Evolutionary conservation across 1,140 invertebrate genomes (phyloP).

Genomic region (Drosophila navojoa): DNA sequence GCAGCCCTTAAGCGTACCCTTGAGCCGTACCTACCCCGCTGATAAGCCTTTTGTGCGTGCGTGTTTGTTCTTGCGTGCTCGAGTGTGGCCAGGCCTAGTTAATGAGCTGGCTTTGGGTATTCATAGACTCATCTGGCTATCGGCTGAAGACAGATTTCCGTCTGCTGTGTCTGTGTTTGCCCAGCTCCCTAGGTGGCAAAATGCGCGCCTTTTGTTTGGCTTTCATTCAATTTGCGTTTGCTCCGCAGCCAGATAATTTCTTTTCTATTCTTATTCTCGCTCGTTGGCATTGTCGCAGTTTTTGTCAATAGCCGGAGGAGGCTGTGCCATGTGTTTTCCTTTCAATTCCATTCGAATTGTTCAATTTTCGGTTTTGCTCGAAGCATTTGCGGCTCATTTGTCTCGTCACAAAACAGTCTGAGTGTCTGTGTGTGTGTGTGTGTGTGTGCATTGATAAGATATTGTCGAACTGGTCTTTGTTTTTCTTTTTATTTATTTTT

Average conservation of each 20-base stretch:
- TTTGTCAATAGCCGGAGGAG: conserved; percentile 16
- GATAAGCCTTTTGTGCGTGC: conserved; percentile 51
- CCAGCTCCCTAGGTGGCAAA: conserved; percentile 54
- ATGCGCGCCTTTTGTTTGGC: conserved; percentile 51
- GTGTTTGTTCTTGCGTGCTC: conserved; percentile 64
- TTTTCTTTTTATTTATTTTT: conserved; percentile 6
- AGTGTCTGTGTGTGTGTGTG: conserved; percentile 8
- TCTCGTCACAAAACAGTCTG: too few relatives aligned
- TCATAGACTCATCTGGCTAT: background rate
- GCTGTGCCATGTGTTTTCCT: conserved; percentile 31
- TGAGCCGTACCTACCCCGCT: conserved; percentile 22
- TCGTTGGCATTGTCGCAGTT: conserved; percentile 30
- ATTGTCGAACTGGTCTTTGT: conserved; percentile 31
- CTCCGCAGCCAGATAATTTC: conserved; percentile 56
- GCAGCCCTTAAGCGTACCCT: conserved; percentile 14
- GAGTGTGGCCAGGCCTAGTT: conserved; percentile 19
- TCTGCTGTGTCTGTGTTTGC: conserved; percentile 3
- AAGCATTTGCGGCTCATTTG: conserved; percentile 58
- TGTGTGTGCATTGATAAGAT: conserved; percentile 51
- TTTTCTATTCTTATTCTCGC: conserved; percentile 14
- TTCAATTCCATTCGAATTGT: conserved; percentile 35
- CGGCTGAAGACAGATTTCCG: background rate
- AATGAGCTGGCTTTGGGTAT: conserved; percentile 1
- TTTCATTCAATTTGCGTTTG: conserved; percentile 72
- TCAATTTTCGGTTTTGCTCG: conserved; percentile 32